A percentile compares a stretch with the other conserved stretches of the same genome.
Conservation (phyloP, 1,140 invertebrate genomes). For the Drosophila saltans region DNA sequence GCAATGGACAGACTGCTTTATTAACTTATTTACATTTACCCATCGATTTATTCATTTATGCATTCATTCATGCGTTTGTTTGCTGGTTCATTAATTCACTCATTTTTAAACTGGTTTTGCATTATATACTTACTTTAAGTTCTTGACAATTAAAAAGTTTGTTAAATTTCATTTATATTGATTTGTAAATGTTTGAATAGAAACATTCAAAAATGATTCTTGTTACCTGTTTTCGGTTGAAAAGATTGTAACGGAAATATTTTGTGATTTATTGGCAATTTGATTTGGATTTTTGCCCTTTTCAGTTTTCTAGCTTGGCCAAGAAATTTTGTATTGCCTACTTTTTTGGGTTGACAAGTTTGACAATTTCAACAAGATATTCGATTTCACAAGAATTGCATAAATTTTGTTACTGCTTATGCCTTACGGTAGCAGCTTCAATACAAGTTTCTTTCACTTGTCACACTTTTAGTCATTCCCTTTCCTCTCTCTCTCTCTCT, state of each 20-base stretch:
- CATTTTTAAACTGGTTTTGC: not conserved
- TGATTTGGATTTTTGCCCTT: no score
- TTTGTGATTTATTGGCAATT: no score
- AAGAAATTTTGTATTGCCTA: constrained; percentile 5
- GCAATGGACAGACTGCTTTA: not conserved
- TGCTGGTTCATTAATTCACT: not conserved
- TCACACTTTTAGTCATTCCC: not conserved
- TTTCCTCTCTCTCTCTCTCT: not conserved
- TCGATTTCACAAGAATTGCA: not conserved
- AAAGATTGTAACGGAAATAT: no score
- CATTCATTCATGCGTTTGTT: not conserved
- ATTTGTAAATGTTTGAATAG: no score
- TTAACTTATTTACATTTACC: constrained; percentile 3
- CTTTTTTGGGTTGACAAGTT: constrained; percentile 4
- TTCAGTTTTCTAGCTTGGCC: no score
- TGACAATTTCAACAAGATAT: not conserved
- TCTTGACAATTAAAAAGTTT: no score
- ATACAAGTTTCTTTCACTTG: not conserved
- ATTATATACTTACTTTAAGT: no score
- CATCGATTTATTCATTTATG: constrained; percentile 15
- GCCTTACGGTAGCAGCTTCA: not conserved
- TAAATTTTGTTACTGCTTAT: not conserved
- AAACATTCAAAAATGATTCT: no score
- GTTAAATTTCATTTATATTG: no score
- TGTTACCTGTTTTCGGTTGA: no score